Conservation (phyloP, 2,797 vertebrate species). For the Paramormyrops hopkinsi region DNA sequence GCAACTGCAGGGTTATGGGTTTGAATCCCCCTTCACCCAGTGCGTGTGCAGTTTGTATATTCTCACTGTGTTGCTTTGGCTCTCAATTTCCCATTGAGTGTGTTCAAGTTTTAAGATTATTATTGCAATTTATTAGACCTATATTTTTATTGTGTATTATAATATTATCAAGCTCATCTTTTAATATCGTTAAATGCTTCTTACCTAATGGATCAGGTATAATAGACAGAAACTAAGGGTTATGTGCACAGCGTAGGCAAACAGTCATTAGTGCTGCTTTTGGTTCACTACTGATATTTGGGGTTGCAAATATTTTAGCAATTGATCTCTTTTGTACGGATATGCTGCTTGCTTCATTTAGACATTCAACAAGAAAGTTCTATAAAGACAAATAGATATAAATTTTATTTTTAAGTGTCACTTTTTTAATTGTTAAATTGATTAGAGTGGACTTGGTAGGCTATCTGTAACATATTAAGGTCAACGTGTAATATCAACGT, state of each 20-base stretch:
- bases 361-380: constrained; percentile 12
- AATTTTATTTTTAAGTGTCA: constrained; percentile 25
- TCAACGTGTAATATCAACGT: constrained; percentile 35
- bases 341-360: constrained; percentile 3
- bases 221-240: neutral
- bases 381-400: constrained; percentile 22
- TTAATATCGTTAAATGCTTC: neutral
- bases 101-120: neutral
- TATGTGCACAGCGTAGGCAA: neutral
- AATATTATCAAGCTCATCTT: neutral
- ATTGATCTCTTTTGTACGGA: neutral
- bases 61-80: neutral
- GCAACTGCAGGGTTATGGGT: neutral
- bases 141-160: neutral
- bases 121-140: neutral
- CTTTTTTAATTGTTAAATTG: constrained; percentile 19
- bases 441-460: constrained; percentile 34
- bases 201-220: neutral
- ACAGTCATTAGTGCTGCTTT: neutral
- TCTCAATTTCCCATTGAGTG: neutral
- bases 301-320: neutral
- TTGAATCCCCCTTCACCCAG: neutral
- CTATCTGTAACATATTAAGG: constrained; percentile 33
- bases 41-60: neutral
- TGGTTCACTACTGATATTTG: neutral